phyloP scores from a whole-genome alignment of 2,113 vertebrate genomes.

The Rhea pennata region DNA sequence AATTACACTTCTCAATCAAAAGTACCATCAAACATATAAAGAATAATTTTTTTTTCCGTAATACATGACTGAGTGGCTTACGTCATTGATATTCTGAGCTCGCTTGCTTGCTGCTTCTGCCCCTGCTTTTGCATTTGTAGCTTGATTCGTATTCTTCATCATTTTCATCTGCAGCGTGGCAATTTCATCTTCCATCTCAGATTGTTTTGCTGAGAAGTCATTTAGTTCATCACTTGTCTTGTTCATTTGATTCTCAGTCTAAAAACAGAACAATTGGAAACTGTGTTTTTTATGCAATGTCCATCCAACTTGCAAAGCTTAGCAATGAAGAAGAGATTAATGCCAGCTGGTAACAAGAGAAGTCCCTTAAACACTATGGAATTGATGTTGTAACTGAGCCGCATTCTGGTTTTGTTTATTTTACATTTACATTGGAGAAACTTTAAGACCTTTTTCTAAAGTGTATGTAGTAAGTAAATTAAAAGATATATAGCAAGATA shows the following conservation, averaged over 20 bases:
- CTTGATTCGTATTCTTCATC: constrained; percentile 70
- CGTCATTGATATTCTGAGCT: constrained; percentile 53
- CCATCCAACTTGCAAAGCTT: background rate
- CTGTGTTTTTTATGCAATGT: background rate
- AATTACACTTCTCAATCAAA: background rate
- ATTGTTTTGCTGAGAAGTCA: constrained; percentile 48
- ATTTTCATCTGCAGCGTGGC: constrained; percentile 74
- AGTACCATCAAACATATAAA: background rate
- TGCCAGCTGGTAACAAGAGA: background rate
- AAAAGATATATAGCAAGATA: constrained; percentile 53
- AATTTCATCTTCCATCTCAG: constrained; percentile 64
- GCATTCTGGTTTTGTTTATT: background rate
- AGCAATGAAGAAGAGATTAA: background rate
- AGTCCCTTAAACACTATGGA: background rate
- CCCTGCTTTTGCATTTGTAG: constrained; percentile 38
- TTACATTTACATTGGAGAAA: background rate
- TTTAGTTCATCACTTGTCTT: constrained; percentile 53
- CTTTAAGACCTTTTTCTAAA: background rate
- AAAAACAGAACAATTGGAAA: constrained; percentile 40
- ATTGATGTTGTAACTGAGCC: background rate
- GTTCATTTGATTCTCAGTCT: constrained; percentile 77
- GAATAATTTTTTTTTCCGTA: background rate
- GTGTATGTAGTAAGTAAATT: background rate
- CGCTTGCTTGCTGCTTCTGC: constrained; percentile 64
- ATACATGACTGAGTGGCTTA: background rate